Evolutionary conservation across 2,113 vertebrate species (phyloP).

Genomic region (Brachypteracias leptosomus): DNA sequence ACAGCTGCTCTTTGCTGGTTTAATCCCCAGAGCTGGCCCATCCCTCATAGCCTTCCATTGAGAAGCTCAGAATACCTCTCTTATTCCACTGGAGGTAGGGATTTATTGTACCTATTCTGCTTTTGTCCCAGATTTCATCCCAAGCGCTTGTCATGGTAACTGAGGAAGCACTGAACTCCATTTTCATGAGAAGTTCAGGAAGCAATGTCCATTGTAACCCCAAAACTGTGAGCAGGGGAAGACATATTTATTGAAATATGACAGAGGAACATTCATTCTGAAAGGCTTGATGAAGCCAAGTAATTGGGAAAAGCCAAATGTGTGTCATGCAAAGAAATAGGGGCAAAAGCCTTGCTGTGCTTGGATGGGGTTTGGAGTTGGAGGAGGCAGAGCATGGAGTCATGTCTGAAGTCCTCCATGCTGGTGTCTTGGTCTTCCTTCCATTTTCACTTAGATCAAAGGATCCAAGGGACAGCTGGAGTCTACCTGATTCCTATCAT

Average conservation of each 20-base stretch:
- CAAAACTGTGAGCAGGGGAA: neutral
- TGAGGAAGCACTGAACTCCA: neutral
- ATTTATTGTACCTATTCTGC: neutral
- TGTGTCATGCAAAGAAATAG: neutral
- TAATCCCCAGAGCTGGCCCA: neutral
- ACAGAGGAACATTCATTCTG: neutral
- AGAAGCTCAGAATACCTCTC: neutral
- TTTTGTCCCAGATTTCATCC: neutral
- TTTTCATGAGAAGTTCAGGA: neutral
- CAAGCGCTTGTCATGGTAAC: neutral
- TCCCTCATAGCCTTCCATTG: neutral
- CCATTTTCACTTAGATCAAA: neutral
- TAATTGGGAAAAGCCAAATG: neutral
- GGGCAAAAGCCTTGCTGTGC: neutral
- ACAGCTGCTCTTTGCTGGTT: neutral
- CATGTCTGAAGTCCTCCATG: neutral
- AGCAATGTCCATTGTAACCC: neutral
- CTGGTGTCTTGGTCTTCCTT: neutral
- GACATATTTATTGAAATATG: neutral
- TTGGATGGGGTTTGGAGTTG: neutral
- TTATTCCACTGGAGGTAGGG: neutral
- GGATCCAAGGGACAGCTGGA: neutral
- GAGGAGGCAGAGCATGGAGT: neutral
- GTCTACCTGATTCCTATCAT: neutral
- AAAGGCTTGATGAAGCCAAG: neutral